Evolutionary conservation across 2,113 vertebrate species (phyloP).

Genomic region (Planiliza haematocheilus): DNA sequence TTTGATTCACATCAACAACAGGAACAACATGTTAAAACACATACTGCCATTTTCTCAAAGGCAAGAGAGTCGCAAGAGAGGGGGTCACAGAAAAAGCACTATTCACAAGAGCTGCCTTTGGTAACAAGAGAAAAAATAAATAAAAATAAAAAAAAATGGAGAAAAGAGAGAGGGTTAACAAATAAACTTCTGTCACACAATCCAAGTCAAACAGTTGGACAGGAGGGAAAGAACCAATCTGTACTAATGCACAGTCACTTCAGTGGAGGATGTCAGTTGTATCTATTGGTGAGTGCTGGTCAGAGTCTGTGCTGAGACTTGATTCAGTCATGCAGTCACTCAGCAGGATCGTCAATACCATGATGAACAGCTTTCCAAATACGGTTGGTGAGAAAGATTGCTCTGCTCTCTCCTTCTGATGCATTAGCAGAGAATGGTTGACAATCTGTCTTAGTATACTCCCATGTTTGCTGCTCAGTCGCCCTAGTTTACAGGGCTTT

Average conservation of each 20-base stretch:
- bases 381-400: slow-evolving; percentile 38
- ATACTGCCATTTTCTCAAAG: slow-evolving; percentile 99
- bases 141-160: slow-evolving; percentile 81
- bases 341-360: slow-evolving; percentile 54
- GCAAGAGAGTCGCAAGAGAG: slow-evolving; percentile 92
- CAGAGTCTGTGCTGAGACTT: slow-evolving; percentile 54
- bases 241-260: slow-evolving; percentile 79
- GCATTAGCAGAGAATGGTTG: slow-evolving; percentile 82
- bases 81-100: slow-evolving; percentile 94
- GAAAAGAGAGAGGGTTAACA: slow-evolving; percentile 85
- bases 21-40: slow-evolving; percentile 99
- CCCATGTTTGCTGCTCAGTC: slow-evolving; percentile 41
- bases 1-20: slow-evolving; percentile 99
- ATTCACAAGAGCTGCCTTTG: slow-evolving; percentile 92
- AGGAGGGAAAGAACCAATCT: slow-evolving; percentile 75
- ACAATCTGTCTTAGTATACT: slow-evolving; percentile 44
- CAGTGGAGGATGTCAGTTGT: slow-evolving; percentile 51
- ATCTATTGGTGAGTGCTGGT: slow-evolving; percentile 43
- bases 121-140: slow-evolving; percentile 90
- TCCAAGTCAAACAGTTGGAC: slow-evolving; percentile 78
- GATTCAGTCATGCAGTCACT: slow-evolving; percentile 52
- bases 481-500: slow-evolving; percentile 43
- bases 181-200: slow-evolving; percentile 74
- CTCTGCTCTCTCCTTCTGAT: slow-evolving; percentile 65
- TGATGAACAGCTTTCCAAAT: slow-evolving; percentile 42